Base-by-base conservation (phyloP, 2,113 vertebrate species). In the Passerina amoena region DNA sequence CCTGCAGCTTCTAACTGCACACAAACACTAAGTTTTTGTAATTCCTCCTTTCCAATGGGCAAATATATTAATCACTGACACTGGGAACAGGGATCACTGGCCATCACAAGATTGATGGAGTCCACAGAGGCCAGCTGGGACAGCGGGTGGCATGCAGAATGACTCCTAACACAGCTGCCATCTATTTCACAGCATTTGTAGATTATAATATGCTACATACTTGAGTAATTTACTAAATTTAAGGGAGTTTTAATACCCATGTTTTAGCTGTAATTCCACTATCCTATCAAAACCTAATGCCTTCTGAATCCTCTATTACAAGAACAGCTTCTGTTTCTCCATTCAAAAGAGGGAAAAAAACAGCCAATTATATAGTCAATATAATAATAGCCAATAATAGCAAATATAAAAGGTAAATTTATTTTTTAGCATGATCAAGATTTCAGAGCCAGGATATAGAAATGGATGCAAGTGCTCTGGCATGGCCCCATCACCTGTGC, bases 91-190 rank as follows among this genome's bases (percentile, higher is more conserved):
- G 66, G 91, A 84, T 75, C 61, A 23, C 4, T 45, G 47, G 80
- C 57, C 93, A 42, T 57, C 35, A 48, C 65, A 76, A 95, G 90
- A 93, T 25, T 59, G 90, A 94, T 94, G 80, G 69, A 79, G 66
- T 82, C 89, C 37, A 60, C 1, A 2, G 78, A 64, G 89, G 42
- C 53, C 48, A 90, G 53, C 45, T 68, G 76, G 81, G 73, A 82
- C 40, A 71, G 61, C 0, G 70, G 76, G 45, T 68, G 56, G 57
- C 21, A 51, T 17, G 25, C 45, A 42, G 65, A 68, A 69, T 65
- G 53, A 61, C 33, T 91, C 33, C 25, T 30, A 95, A 82, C 48
- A 37, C 1, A 76, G 45, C 84, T 65, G 50, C 66, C 73, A 87
- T 72, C 81, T 69, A 65, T 90, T 87, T 82, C 63, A 47, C 18